These are phyloP conservation scores for Enhydra lutris DNA, from an alignment of 2,113 vertebrate genomes.

Conservation along the genomic window DNA sequence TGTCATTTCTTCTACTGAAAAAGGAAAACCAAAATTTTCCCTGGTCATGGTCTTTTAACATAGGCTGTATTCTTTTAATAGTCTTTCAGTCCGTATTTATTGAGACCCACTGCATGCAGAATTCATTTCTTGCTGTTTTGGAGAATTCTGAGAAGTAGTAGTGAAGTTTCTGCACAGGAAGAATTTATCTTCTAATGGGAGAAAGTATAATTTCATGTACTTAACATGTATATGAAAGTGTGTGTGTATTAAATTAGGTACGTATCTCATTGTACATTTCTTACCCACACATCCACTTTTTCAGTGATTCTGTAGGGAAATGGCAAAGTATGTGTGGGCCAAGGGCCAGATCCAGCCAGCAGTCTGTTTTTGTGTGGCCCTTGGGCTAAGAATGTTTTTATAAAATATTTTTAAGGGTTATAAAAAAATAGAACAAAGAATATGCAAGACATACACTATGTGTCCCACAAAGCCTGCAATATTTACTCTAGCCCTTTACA, in stretches of 20 bases:
- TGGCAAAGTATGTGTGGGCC: neutral
- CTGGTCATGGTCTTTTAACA: constrained; percentile 18
- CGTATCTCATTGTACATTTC: neutral
- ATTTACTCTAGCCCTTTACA: neutral
- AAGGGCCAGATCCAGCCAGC: neutral
- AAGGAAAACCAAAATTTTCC: constrained; percentile 18
- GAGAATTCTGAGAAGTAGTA: neutral
- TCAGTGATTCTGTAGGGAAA: neutral
- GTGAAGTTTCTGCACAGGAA: neutral
- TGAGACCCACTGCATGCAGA: constrained; percentile 3
- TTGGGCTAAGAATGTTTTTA: neutral
- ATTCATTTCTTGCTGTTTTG: constrained; percentile 47
- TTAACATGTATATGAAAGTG: neutral
- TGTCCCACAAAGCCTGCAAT: constrained; percentile 21
- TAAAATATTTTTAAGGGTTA: neutral
- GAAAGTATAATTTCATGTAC: neutral
- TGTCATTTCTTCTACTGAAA: neutral
- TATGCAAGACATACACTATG: neutral
- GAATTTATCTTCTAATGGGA: constrained; percentile 9
- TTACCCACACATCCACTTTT: neutral
- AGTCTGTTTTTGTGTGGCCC: neutral
- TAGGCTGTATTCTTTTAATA: constrained; percentile 25
- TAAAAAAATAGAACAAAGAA: constrained; percentile 13
- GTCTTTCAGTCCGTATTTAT: constrained; percentile 1
- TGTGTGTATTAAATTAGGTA: neutral